phyloP scores from a whole-genome alignment of 2,797 vertebrate genomes.

The Enteromius mattozi region DNA sequence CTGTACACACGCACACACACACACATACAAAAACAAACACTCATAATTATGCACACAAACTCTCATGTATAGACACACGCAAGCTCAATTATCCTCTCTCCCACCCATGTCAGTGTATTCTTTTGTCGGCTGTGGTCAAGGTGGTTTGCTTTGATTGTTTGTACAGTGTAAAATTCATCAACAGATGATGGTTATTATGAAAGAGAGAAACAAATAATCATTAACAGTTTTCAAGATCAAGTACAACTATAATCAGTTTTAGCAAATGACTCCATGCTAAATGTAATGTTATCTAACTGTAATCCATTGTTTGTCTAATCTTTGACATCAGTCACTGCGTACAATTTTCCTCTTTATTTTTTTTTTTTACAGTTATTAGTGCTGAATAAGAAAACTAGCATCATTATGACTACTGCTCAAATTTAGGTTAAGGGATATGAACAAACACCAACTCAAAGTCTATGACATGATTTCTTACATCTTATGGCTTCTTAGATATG shows the following conservation, averaged over 20 bases:
- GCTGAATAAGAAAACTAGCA: not conserved
- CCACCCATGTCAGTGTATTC: slow-evolving; percentile 44
- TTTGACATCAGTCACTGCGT: not conserved
- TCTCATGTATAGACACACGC: slow-evolving; percentile 31
- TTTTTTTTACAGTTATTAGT: not conserved
- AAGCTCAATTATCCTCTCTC: slow-evolving; percentile 40
- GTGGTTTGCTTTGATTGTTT: slow-evolving; percentile 44
- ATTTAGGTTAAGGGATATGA: not conserved
- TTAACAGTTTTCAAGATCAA: slow-evolving; percentile 39
- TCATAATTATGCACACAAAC: slow-evolving; percentile 36
- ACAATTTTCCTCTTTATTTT: not conserved
- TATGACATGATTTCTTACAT: not conserved
- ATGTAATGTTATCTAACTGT: slow-evolving; percentile 37
- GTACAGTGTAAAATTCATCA: slow-evolving; percentile 35
- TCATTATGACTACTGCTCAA: not conserved
- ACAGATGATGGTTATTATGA: slow-evolving; percentile 9
- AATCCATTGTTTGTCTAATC: not conserved
- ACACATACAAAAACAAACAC: slow-evolving; percentile 14
- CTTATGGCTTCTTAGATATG: not conserved
- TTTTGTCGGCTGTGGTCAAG: slow-evolving; percentile 53
- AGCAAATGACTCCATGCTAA: slow-evolving; percentile 25
- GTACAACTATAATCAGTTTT: slow-evolving; percentile 19
- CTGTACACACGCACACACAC: slow-evolving; percentile 14
- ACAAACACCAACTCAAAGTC: not conserved
- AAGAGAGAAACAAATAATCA: slow-evolving; percentile 11